Base-by-base conservation (phyloP, 2,888 invertebrate species). In the Idaea straminata region DNA sequence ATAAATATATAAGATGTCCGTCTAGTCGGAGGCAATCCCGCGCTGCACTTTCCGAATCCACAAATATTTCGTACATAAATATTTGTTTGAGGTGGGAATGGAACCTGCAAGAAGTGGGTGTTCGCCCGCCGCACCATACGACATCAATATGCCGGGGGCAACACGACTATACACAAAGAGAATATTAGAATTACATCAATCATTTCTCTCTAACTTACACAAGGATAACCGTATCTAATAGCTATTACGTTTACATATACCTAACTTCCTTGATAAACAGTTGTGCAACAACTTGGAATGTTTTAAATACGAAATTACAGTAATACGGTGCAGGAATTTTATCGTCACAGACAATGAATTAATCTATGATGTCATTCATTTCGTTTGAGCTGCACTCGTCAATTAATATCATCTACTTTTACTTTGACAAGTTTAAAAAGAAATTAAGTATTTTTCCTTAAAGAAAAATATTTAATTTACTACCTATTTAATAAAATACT, bases 151-250 rank as follows among this genome's bases (percentile, higher is more conserved):
- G 5, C 36, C 10, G 1, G 36, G 6, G 10, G 36, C 6, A 3
- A 36, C 36, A 10, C 0, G 10, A 3, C 3, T 13, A 47, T 10
- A 7, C 47, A 10, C 47, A 10, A 7, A 10, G 47, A 7, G 7
- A 47, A 13, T 47, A 36, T 7, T 47, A 47, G 4, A 47, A 47
- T 10, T 13, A 47, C 5, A 13, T 47, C 13, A 13, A 47, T 13
- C 7, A 47, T 47, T 47, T 47, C 47, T 47, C 47, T 47, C 13
- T 47, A 47, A 13, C 47, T 47, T 4, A 47, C 7, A 47, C 47
- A 47, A 47, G 47, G 47, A 47, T 47, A 47, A 47, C 47, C 47
- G 47, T 47, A 47, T 47, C 47, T 47, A 47, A 47, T 47, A 47
- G 13, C 47, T 47, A 47, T 47, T 47, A 47, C 47, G 47, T 47